Evolutionary conservation across 2,797 vertebrate species (phyloP).

Genomic region (Coregonus ussuriensis): DNA sequence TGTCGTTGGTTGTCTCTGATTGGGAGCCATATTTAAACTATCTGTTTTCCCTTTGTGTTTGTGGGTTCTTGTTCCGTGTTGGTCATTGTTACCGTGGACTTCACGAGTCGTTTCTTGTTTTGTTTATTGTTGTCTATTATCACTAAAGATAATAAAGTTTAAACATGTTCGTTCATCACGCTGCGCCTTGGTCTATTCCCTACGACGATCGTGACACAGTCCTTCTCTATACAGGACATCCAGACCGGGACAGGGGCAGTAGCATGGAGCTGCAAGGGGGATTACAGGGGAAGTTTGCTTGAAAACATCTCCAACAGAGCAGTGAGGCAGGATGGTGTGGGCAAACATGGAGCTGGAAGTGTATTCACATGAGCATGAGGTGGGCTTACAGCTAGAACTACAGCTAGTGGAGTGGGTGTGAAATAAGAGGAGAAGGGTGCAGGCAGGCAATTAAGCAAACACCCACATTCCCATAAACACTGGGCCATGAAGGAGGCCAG

Average conservation of each 20-base stretch:
- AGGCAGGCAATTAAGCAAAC: conserved; percentile 3
- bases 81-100: too few relatives aligned
- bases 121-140: too few relatives aligned
- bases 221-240: not conserved
- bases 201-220: too few relatives aligned
- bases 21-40: too few relatives aligned
- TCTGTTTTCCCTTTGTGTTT: too few relatives aligned
- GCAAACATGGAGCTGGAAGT: not conserved
- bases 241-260: not conserved
- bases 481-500: not conserved
- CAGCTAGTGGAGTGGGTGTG: not conserved
- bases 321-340: not conserved
- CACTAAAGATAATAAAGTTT: too few relatives aligned
- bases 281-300: not conserved
- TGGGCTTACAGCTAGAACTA: not conserved
- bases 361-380: not conserved
- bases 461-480: conserved; percentile 3
- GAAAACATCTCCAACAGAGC: not conserved
- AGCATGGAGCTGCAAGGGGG: not conserved
- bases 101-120: too few relatives aligned
- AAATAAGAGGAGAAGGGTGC: not conserved
- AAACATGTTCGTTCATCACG: too few relatives aligned
- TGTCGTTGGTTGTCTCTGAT: too few relatives aligned
- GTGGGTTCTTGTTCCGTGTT: too few relatives aligned
- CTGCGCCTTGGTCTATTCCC: too few relatives aligned